Percentiles rank a stretch among this genome's conserved stretches.
These are phyloP conservation scores for Pemphredon lugubris DNA, from an alignment of 2,888 invertebrate genomes.

Conservation along the genomic window DNA sequence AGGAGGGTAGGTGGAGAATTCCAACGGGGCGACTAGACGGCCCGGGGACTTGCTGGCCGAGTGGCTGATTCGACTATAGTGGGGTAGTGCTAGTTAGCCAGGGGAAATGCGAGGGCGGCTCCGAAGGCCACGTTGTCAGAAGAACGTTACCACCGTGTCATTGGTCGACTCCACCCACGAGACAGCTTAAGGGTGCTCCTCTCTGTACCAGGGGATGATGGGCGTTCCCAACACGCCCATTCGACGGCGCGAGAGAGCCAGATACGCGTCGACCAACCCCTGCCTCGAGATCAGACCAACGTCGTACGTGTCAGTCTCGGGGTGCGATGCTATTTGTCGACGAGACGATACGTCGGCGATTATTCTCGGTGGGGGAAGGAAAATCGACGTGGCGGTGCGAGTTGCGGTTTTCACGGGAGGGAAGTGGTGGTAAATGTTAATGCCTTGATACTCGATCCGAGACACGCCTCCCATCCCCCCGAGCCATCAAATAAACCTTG, in stretches of 20 bases:
- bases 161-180: constrained; percentile 76
- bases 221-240: constrained; percentile 67
- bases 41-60: constrained; percentile 79
- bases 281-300: constrained; percentile 44
- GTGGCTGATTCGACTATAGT: constrained; percentile 73
- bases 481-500: constrained; percentile 16
- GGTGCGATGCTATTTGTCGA: constrained; percentile 43
- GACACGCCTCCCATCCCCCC: constrained; percentile 1
- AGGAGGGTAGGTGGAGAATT: constrained; percentile 62
- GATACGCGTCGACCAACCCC: constrained; percentile 47
- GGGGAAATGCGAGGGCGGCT: constrained; percentile 72
- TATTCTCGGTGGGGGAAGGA: constrained; percentile 5
- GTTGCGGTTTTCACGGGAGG: constrained; percentile 21
- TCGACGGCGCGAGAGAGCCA: constrained; percentile 34
- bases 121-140: constrained; percentile 77
- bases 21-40: constrained; percentile 61
- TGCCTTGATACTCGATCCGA: constrained; percentile 23
- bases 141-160: constrained; percentile 74
- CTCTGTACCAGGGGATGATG: constrained; percentile 57
- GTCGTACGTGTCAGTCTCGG: constrained; percentile 34
- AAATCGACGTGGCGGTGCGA: constrained; percentile 30
- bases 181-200: constrained; percentile 43
- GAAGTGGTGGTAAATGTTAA: constrained; percentile 47
- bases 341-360: constrained; percentile 13
- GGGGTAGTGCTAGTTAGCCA: constrained; percentile 76